A percentile compares a stretch with the other conserved stretches of the same genome.
phyloP scores from a whole-genome alignment of 2,888 invertebrate species.

The Melanargia galathea region DNA sequence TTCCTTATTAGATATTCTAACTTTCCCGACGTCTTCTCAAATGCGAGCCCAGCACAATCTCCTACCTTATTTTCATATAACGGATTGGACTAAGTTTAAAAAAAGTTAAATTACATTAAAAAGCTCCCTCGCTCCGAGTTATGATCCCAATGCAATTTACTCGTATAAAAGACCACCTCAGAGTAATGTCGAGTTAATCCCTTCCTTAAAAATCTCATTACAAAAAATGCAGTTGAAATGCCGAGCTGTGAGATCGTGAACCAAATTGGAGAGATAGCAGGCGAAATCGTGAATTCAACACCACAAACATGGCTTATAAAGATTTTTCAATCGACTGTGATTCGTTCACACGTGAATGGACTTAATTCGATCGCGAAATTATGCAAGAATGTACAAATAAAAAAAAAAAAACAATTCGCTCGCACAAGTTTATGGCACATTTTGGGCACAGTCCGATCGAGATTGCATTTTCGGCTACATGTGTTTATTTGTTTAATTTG shows the following conservation, averaged over 20 bases:
- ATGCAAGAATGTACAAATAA: slow-evolving; percentile 33
- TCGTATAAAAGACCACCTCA: slow-evolving; percentile 15
- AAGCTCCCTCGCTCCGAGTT: not conserved
- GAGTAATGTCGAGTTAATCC: slow-evolving; percentile 16
- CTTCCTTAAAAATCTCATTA: slow-evolving; percentile 19
- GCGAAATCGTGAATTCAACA: slow-evolving; percentile 31
- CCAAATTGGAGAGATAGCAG: slow-evolving; percentile 5
- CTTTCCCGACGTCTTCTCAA: slow-evolving; percentile 3
- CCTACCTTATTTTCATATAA: not conserved
- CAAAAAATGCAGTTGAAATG: slow-evolving; percentile 12
- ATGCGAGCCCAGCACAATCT: not conserved
- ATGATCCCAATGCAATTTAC: slow-evolving; percentile 10
- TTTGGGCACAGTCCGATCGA: slow-evolving; percentile 26
- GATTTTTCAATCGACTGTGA: slow-evolving; percentile 42
- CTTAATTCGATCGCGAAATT: slow-evolving; percentile 40
- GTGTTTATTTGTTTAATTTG: slow-evolving; percentile 9
- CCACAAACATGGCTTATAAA: slow-evolving; percentile 35
- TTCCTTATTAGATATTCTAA: slow-evolving; percentile 10
- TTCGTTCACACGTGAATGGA: slow-evolving; percentile 38
- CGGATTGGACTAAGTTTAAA: not conserved
- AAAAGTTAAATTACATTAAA: slow-evolving; percentile 8
- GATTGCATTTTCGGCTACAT: not conserved
- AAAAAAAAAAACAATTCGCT: slow-evolving; percentile 23
- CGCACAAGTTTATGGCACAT: slow-evolving; percentile 21
- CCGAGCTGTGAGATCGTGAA: slow-evolving; percentile 1